phyloP scores from a whole-genome alignment of 2,113 vertebrate species.

The Laterallus jamaicensis region DNA sequence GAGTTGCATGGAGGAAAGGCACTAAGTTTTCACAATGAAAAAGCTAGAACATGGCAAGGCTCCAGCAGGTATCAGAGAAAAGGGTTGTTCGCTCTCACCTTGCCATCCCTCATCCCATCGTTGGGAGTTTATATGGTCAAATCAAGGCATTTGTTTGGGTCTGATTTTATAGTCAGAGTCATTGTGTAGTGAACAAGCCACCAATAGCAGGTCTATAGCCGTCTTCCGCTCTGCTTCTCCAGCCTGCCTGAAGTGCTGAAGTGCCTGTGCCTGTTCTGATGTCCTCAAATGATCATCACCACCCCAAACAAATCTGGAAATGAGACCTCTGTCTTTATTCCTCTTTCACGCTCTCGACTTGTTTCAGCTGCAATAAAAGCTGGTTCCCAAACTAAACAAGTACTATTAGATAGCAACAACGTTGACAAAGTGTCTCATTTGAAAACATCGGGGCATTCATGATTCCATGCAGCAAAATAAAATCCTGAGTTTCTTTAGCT shows the following conservation, averaged over 20 bases:
- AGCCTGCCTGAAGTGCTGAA: rapidly evolving
- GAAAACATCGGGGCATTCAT: neutral
- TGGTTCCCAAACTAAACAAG: neutral
- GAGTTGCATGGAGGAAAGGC: neutral
- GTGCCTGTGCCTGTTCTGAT: rapidly evolving
- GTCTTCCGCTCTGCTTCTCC: neutral
- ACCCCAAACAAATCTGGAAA: neutral
- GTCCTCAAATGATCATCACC: neutral
- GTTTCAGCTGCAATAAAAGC: neutral
- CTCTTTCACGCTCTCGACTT: neutral
- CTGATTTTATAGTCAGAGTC: neutral
- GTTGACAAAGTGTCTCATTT: neutral
- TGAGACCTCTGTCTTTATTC: neutral
- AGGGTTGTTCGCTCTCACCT: neutral
- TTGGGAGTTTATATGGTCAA: neutral
- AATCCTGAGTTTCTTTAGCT: neutral
- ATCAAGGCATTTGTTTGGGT: neutral
- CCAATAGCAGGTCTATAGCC: neutral
- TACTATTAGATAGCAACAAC: neutral
- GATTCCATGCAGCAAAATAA: neutral
- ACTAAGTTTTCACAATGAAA: neutral
- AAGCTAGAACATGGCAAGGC: neutral
- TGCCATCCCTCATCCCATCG: rapidly evolving
- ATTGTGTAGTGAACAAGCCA: neutral
- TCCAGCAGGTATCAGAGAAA: neutral